Conservation (phyloP, 2,113 vertebrate genomes). For the Natator depressus region DNA sequence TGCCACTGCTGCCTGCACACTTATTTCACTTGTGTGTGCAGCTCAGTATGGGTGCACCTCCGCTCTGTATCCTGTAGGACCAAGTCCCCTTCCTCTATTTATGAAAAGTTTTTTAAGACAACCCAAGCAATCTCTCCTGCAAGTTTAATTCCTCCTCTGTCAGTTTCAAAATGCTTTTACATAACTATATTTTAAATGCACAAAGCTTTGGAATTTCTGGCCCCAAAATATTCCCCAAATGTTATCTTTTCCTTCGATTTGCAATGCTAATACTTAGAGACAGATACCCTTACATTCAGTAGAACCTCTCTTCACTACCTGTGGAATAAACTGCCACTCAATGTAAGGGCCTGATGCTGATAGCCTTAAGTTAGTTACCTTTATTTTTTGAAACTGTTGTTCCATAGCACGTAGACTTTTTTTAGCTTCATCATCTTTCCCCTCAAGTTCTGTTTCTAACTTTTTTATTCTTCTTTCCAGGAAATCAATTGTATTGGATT, state of each 20-base stretch:
- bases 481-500: slow-evolving; percentile 76
- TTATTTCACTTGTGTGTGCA: background rate
- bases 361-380: slow-evolving; percentile 78
- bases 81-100: background rate
- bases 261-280: background rate
- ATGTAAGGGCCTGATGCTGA: background rate
- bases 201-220: background rate
- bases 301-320: background rate
- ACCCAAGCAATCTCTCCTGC: background rate
- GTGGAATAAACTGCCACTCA: fast-evolving
- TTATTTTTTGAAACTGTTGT: slow-evolving; percentile 91
- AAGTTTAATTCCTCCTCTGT: background rate
- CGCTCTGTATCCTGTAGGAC: background rate
- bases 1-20: background rate
- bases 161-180: background rate
- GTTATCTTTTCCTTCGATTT: background rate
- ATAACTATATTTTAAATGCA: background rate
- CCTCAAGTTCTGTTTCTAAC: slow-evolving; percentile 92
- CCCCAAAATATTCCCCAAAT: background rate
- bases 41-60: background rate
- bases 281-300: background rate
- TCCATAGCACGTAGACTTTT: slow-evolving; percentile 90
- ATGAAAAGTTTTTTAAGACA: background rate
- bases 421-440: slow-evolving; percentile 91
- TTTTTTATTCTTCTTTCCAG: slow-evolving; percentile 89